Percentiles rank a stretch among this genome's conserved stretches.
phyloP scores from a whole-genome alignment of 2,113 vertebrate species.

The Gymnocephalus cernua region DNA sequence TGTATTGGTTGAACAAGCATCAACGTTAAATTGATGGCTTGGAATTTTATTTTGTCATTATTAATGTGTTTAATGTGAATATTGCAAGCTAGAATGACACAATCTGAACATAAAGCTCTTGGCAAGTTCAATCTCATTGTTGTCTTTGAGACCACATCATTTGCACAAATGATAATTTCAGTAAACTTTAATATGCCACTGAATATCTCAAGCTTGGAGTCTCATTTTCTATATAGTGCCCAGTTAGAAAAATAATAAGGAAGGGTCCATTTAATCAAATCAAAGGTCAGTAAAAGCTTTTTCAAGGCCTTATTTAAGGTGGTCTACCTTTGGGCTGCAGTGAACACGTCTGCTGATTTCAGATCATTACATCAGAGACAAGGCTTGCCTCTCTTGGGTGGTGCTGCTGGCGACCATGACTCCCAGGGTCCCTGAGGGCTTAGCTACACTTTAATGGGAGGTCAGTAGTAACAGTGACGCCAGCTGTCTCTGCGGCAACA shows the following conservation, averaged over 20 bases:
- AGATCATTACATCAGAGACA: constrained; percentile 61
- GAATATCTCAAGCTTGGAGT: too few relatives aligned
- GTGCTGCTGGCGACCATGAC: constrained; percentile 69
- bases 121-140: neutral
- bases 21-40: neutral
- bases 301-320: constrained; percentile 24
- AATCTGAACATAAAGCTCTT: neutral
- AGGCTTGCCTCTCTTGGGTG: constrained; percentile 43
- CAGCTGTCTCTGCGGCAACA: constrained; percentile 66
- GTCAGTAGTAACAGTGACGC: constrained; percentile 65
- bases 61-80: constrained; percentile 5
- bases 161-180: constrained; percentile 7
- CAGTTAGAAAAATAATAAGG: constrained; percentile 10
- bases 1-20: constrained; percentile 12
- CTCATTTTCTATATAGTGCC: neutral
- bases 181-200: too few relatives aligned
- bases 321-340: constrained; percentile 35
- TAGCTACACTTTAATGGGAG: constrained; percentile 54
- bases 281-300: constrained; percentile 48
- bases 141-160: constrained; percentile 1
- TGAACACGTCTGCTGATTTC: constrained; percentile 47
- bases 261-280: constrained; percentile 12
- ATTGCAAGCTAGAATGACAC: neutral
- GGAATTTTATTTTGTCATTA: neutral
- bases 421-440: constrained; percentile 60